Percentiles rank a stretch among this genome's conserved stretches.
Conservation (phyloP, 2,888 invertebrate species). For the Nemoura dubitans region DNA sequence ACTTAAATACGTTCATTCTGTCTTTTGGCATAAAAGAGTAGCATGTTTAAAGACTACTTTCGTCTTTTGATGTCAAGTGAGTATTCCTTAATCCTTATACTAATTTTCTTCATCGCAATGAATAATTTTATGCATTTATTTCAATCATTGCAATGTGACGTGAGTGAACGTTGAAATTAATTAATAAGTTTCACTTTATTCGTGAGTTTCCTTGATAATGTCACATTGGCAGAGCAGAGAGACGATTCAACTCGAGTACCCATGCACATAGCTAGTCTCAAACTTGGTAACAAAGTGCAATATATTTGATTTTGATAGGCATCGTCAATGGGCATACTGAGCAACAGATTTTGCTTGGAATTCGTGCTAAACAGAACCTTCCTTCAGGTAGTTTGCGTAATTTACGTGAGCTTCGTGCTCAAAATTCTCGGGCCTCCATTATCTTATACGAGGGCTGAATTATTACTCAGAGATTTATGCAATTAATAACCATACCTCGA, state of each 20-base stretch:
- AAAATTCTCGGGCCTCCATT: neutral
- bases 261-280: too few species aligned
- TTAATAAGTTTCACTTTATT: too few species aligned
- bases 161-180: too few species aligned
- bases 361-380: neutral
- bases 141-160: neutral
- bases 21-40: neutral
- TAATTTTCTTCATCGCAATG: neutral
- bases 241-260: too few species aligned
- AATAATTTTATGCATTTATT: neutral
- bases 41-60: neutral
- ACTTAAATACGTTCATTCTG: neutral
- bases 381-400: neutral
- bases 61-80: neutral
- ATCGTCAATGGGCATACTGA: neutral
- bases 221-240: too few species aligned
- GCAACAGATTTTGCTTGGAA: neutral
- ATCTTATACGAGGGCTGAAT: neutral
- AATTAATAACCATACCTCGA: neutral
- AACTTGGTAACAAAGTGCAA: too few species aligned
- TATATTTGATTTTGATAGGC: too few species aligned
- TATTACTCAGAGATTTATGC: neutral
- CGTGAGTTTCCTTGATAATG: too few species aligned
- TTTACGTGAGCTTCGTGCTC: neutral
- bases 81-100: neutral